Conservation (phyloP, 2,888 invertebrate species). For the Mesoligia furuncula region DNA sequence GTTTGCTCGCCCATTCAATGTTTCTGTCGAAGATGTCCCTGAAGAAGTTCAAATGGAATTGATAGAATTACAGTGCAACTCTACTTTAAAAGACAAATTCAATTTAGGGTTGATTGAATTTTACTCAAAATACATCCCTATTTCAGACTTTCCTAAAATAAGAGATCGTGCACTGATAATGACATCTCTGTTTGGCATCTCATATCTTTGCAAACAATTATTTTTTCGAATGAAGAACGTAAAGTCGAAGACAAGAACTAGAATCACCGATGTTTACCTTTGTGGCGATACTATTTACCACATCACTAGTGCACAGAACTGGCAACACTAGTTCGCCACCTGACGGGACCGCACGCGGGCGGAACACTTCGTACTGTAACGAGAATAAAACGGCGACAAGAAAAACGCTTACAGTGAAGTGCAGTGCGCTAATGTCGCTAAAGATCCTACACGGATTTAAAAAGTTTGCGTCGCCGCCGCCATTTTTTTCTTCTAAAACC, state of each 20-base stretch:
- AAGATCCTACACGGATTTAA: no score
- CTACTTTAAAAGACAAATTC: conserved; percentile 5
- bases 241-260: conserved; percentile 14
- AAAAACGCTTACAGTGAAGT: no score
- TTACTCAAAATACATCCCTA: background rate
- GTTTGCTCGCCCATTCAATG: conserved; percentile 8
- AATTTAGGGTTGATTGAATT: conserved; percentile 8
- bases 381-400: no score
- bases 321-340: no score
- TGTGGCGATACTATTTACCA: no score
- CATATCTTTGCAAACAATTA: conserved; percentile 4
- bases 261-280: conserved; percentile 35
- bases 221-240: conserved; percentile 24
- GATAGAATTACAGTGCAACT: conserved; percentile 11
- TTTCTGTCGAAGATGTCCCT: conserved; percentile 10
- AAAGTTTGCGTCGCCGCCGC: no score
- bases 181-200: conserved; percentile 1
- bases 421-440: no score
- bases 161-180: background rate
- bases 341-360: no score
- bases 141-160: conserved; percentile 10
- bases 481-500: no score
- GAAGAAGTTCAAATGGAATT: conserved; percentile 5
- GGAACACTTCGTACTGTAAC: no score
- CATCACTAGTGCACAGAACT: no score